Evolutionary conservation across 53 echinoderm and acorn worm species (phyloP).

Genomic region (Mesocentrotus franciscanus): DNA sequence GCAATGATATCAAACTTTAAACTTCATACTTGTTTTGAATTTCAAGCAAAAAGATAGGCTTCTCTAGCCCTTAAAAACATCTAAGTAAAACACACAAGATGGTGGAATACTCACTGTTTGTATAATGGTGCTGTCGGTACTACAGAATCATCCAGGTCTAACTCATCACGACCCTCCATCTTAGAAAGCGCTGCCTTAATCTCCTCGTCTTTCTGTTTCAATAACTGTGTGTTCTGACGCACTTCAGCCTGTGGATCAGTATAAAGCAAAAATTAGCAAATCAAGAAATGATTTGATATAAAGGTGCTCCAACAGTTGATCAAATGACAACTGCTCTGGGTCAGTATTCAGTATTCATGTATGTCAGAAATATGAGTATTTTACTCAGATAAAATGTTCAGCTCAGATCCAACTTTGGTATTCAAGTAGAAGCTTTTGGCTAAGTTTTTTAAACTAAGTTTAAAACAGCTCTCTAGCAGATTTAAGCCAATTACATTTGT

Average conservation of each 20-base stretch:
- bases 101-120: conserved; percentile 82
- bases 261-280: neutral
- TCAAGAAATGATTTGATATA: neutral
- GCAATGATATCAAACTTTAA: too few species aligned
- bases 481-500: too few species aligned
- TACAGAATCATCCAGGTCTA: conserved; percentile 92
- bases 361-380: too few species aligned
- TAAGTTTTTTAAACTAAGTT: too few species aligned
- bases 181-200: conserved; percentile 81
- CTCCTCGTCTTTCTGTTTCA: conserved; percentile 91
- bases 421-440: too few species aligned
- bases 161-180: conserved; percentile 90
- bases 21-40: too few species aligned
- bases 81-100: neutral
- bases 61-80: neutral
- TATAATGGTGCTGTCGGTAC: conserved; percentile 93
- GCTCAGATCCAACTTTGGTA: too few species aligned
- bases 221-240: conserved; percentile 77
- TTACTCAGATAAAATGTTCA: too few species aligned
- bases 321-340: neutral
- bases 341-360: too few species aligned
- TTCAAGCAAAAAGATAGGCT: too few species aligned
- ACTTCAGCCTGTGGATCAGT: conserved; percentile 71
- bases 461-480: too few species aligned
- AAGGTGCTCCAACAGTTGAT: neutral